Conservation (phyloP, 2,888 invertebrate genomes). For the Leucoptera coffeella region DNA sequence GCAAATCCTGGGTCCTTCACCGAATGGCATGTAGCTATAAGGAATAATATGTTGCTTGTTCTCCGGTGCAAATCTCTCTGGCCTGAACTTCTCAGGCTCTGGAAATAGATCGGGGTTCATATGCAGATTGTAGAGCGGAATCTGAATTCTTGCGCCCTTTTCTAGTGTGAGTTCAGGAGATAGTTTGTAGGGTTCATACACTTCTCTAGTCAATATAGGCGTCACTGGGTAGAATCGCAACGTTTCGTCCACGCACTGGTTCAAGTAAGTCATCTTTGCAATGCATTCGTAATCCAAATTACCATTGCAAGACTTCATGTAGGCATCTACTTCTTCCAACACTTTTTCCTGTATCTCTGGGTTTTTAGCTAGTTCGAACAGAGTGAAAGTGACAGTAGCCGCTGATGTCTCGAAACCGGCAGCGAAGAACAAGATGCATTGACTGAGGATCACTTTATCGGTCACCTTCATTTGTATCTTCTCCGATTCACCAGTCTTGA, state of each 20-base stretch:
- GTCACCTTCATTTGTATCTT: slow-evolving; percentile 12
- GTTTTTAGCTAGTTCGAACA: slow-evolving; percentile 19
- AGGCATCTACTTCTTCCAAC: slow-evolving; percentile 15
- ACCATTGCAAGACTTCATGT: slow-evolving; percentile 10
- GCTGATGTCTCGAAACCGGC: slow-evolving; percentile 24
- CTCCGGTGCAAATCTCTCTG: slow-evolving; percentile 5
- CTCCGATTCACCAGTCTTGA: slow-evolving; percentile 6
- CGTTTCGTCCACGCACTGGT: too few species aligned
- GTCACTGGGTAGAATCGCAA: slow-evolving; percentile 30
- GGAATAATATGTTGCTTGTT: slow-evolving; percentile 4
- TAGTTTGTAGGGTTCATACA: slow-evolving; percentile 1
- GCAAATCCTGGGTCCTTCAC: slow-evolving; percentile 8
- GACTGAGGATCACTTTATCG: slow-evolving; percentile 25
- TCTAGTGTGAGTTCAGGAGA: slow-evolving; percentile 2
- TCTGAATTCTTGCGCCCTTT: slow-evolving; percentile 3
- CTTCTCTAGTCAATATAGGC: slow-evolving; percentile 14
- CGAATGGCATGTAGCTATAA: slow-evolving; percentile 7
- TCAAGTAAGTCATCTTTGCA: slow-evolving; percentile 14
- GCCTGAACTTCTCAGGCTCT: slow-evolving; percentile 3
- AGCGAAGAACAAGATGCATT: slow-evolving; percentile 36
- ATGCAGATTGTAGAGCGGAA: slow-evolving; percentile 4
- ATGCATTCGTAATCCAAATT: slow-evolving; percentile 16
- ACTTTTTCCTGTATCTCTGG: slow-evolving; percentile 12
- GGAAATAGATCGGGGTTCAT: slow-evolving; percentile 4
- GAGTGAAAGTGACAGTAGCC: slow-evolving; percentile 12